phyloP scores from a whole-genome alignment of 2,888 invertebrate genomes.

The Caenorhabditis doughertyi region DNA sequence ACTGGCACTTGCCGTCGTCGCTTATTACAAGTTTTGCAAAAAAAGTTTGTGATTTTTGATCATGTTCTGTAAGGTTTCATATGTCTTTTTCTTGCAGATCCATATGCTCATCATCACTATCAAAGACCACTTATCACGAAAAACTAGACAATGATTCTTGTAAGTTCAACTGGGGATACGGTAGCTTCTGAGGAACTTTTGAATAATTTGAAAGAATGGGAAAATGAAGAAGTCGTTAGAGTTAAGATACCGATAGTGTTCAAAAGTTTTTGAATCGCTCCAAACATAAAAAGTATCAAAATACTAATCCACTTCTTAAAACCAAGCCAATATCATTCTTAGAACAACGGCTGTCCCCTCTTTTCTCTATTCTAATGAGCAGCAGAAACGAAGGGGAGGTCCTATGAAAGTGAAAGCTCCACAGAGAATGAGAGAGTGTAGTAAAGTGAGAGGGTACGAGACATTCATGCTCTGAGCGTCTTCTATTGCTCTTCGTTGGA shows the following conservation, averaged over 20 bases:
- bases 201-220: no score
- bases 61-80: not conserved
- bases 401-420: slow-evolving; percentile 3
- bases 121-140: slow-evolving; percentile 60
- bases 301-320: not conserved
- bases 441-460: slow-evolving; percentile 5
- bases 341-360: not conserved
- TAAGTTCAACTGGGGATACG: slow-evolving; percentile 5
- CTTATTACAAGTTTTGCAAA: slow-evolving; percentile 66
- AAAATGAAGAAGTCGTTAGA: no score
- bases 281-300: no score
- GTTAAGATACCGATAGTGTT: no score
- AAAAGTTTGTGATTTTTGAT: slow-evolving; percentile 44
- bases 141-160: slow-evolving; percentile 36
- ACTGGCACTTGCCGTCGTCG: slow-evolving; percentile 56
- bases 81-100: slow-evolving; percentile 44
- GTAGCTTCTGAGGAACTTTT: no score
- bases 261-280: no score
- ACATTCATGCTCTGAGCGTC: not conserved
- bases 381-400: slow-evolving; percentile 9
- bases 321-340: not conserved
- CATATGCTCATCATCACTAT: slow-evolving; percentile 63
- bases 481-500: slow-evolving; percentile 19
- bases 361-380: slow-evolving; percentile 21
- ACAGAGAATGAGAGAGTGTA: not conserved